Percentiles rank a stretch among this genome's conserved stretches.
Evolutionary conservation across 2,113 vertebrate species (phyloP).

Genomic region (Leptocoma aspasia): DNA sequence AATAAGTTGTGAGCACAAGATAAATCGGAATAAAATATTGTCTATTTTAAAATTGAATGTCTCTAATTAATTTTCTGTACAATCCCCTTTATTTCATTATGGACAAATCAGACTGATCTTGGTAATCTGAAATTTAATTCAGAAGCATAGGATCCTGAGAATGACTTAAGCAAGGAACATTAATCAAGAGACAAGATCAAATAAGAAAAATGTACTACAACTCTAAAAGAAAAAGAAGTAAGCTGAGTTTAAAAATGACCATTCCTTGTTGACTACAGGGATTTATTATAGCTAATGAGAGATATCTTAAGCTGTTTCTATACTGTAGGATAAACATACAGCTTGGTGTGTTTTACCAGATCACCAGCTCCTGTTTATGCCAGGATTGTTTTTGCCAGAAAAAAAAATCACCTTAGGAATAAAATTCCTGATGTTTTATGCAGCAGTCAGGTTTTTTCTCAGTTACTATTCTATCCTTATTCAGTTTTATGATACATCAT

Average conservation of each 20-base stretch:
- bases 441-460: not conserved
- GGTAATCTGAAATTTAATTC: not conserved
- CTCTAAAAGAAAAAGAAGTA: not conserved
- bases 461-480: not conserved
- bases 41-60: not conserved
- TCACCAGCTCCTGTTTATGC: not conserved
- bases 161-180: not conserved
- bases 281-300: not conserved
- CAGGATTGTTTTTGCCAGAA: not conserved
- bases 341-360: not conserved
- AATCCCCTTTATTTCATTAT: not conserved
- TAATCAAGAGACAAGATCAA: not conserved
- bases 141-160: not conserved
- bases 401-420: not conserved
- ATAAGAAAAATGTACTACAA: not conserved
- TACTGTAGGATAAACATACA: not conserved
- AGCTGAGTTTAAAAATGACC: not conserved
- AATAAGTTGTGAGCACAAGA: not conserved
- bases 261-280: not conserved
- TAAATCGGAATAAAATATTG: not conserved
- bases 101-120: not conserved
- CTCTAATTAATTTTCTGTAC: not conserved
- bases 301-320: not conserved
- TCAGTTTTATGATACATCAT: not conserved
- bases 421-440: not conserved